Percentiles rank a stretch among this genome's conserved stretches.
Evolutionary conservation across 2,888 invertebrate genomes (phyloP).

Genomic region (Heliconius hortense): DNA sequence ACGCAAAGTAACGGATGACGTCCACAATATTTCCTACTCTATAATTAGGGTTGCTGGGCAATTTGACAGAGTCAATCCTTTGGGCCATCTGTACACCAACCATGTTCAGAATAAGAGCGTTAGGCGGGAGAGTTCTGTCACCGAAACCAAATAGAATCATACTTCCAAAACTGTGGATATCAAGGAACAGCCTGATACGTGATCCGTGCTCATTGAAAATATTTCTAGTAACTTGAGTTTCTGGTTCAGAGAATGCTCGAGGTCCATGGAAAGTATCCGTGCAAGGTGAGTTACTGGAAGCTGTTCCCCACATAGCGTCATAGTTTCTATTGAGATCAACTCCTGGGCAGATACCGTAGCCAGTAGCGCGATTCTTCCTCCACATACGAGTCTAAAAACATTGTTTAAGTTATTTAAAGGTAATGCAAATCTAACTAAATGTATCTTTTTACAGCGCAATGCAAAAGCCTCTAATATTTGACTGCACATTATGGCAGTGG

Average conservation of each 20-base stretch:
- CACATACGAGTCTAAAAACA: constrained; percentile 79
- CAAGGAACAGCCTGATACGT: constrained; percentile 84
- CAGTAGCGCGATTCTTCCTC: constrained; percentile 84
- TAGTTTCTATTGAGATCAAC: constrained; percentile 90
- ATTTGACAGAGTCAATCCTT: constrained; percentile 74
- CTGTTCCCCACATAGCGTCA: constrained; percentile 84
- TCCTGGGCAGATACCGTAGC: constrained; percentile 80
- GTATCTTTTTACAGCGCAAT: no score
- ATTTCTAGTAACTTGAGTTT: constrained; percentile 81
- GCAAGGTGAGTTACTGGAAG: constrained; percentile 78
- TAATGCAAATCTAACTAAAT: not conserved
- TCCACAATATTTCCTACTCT: constrained; percentile 72
- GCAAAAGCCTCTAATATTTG: not conserved
- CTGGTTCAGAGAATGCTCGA: constrained; percentile 85
- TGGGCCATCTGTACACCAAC: constrained; percentile 68
- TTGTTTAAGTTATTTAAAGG: not conserved
- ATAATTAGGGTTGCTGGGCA: constrained; percentile 66
- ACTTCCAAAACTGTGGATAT: constrained; percentile 88
- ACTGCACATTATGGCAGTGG: not conserved
- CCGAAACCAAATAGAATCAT: constrained; percentile 76
- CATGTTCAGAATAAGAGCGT: constrained; percentile 66
- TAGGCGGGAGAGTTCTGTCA: constrained; percentile 69
- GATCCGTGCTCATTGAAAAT: constrained; percentile 73
- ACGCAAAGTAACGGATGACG: constrained; percentile 79
- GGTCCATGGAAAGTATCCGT: constrained; percentile 84